Conservation (phyloP, 2,797 vertebrate genomes). For the Mallotus villosus region DNA sequence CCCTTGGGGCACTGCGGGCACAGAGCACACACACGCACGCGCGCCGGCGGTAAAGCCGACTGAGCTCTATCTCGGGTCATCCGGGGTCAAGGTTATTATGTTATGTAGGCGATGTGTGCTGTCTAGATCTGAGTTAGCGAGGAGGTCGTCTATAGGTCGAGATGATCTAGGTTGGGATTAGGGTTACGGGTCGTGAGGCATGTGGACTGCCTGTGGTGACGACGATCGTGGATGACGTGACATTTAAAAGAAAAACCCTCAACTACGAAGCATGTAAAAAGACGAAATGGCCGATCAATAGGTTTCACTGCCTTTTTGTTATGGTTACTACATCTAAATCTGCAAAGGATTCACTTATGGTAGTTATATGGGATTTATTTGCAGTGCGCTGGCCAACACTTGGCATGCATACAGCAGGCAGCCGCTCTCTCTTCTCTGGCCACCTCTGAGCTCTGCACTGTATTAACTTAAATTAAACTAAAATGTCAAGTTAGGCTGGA, state of each 20-base stretch:
- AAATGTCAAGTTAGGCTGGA: slow-evolving; percentile 57
- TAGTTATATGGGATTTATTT: too few species aligned
- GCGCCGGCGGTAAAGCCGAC: slow-evolving; percentile 44
- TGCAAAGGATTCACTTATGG: too few species aligned
- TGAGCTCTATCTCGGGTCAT: neutral
- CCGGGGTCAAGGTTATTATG: too few species aligned
- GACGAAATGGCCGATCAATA: neutral
- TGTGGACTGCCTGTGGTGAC: too few species aligned
- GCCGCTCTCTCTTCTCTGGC: slow-evolving; percentile 17
- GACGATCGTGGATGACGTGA: neutral
- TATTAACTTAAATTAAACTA: slow-evolving; percentile 63
- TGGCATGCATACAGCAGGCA: neutral
- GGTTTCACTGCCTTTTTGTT: too few species aligned
- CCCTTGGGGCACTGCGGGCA: slow-evolving; percentile 75
- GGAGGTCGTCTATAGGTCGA: neutral
- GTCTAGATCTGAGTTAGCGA: neutral
- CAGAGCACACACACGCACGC: slow-evolving; percentile 30
- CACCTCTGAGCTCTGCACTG: slow-evolving; percentile 32
- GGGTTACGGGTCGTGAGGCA: too few species aligned
- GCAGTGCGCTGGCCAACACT: neutral
- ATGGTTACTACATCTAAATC: too few species aligned
- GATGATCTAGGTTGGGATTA: too few species aligned
- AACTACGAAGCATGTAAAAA: neutral
- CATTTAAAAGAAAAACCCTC: neutral
- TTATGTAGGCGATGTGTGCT: neutral